Conservation (phyloP, 1,140 invertebrate species). For the Magallana ariakensis region DNA sequence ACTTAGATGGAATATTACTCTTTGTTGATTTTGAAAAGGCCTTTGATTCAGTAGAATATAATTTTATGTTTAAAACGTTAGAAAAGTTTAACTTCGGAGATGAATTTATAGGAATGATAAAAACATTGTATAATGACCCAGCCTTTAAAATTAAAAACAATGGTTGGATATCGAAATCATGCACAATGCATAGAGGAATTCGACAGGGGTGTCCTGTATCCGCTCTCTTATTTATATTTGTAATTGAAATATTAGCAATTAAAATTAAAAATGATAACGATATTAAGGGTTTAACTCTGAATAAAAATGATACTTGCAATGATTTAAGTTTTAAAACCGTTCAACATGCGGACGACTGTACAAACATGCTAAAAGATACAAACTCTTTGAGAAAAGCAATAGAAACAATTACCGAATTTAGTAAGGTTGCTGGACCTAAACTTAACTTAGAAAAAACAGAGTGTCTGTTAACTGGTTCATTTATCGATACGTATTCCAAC, state of each 20-base stretch:
- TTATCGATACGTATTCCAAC: background rate
- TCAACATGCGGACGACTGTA: background rate
- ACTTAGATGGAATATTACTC: background rate
- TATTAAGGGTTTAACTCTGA: background rate
- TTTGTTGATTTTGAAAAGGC: background rate
- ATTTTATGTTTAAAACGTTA: background rate
- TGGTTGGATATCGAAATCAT: background rate
- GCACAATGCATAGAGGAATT: background rate
- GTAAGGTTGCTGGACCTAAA: background rate
- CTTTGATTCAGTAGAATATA: background rate
- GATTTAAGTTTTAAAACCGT: background rate
- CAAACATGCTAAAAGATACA: background rate
- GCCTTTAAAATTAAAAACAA: background rate
- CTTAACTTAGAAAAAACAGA: conserved; percentile 2
- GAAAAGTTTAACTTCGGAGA: background rate
- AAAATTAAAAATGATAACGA: background rate
- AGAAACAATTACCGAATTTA: background rate
- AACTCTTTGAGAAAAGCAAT: background rate
- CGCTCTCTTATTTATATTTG: background rate
- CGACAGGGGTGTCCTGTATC: background rate
- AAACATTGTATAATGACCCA: background rate
- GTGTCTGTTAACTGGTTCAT: background rate
- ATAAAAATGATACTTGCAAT: background rate
- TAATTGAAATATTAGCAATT: background rate
- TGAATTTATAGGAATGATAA: background rate